Conservation (phyloP, 1,140 invertebrate genomes). For the Mya arenaria region DNA sequence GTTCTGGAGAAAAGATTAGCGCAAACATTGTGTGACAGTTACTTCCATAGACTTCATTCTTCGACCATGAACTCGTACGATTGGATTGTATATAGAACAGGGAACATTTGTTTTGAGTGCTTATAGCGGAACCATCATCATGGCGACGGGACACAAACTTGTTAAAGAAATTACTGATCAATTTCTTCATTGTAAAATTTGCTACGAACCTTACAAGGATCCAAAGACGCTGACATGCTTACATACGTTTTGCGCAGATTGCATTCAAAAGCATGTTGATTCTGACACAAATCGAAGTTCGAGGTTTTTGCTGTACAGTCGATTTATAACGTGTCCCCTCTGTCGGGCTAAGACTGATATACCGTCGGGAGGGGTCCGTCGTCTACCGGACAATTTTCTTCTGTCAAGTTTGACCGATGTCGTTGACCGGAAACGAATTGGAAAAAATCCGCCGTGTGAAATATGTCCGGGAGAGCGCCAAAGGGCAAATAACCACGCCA, state of each 20-base stretch:
- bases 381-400: conserved; percentile 80
- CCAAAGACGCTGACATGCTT: conserved; percentile 94
- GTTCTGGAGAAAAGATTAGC: not conserved
- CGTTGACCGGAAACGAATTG: conserved; percentile 67
- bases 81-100: not conserved
- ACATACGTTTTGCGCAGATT: conserved; percentile 95
- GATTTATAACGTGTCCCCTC: conserved; percentile 79
- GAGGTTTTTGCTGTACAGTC: conserved; percentile 69
- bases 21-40: not conserved
- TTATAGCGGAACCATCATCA: conserved; percentile 55
- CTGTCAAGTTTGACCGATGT: conserved; percentile 79
- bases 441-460: conserved; percentile 76
- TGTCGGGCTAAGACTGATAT: conserved; percentile 80
- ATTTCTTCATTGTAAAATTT: conserved; percentile 81
- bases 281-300: conserved; percentile 69
- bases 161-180: conserved; percentile 81
- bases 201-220: conserved; percentile 79
- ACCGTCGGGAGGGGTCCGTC: conserved; percentile 78
- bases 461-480: conserved; percentile 74
- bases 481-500: conserved; percentile 70
- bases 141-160: conserved; percentile 75
- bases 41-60: not conserved
- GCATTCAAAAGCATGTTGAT: conserved; percentile 82
- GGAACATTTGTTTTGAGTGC: not conserved
- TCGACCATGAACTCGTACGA: not conserved